phyloP scores from a whole-genome alignment of 1,140 invertebrate species.

The Batillaria attramentaria region DNA sequence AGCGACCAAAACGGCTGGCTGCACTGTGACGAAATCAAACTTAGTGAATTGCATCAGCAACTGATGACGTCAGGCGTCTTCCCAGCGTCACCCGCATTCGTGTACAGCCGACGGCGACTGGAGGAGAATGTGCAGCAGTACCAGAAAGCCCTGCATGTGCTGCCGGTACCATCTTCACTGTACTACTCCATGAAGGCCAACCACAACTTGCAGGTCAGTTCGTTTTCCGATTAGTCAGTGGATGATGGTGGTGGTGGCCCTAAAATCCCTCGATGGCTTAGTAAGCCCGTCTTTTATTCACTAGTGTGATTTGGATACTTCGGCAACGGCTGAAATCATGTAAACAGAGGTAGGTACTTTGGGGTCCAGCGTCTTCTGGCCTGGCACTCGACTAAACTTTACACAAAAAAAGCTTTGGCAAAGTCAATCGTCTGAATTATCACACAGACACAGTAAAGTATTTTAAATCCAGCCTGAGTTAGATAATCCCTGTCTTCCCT shows the following conservation, averaged over 20 bases:
- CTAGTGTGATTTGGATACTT: background rate
- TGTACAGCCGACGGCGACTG: conserved; percentile 65
- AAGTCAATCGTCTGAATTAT: too few species aligned
- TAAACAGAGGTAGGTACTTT: background rate
- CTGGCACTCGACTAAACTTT: background rate
- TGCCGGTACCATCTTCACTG: conserved; percentile 42
- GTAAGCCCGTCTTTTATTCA: background rate
- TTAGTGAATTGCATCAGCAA: conserved; percentile 35
- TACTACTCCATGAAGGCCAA: conserved; percentile 70
- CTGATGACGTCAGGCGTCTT: conserved; percentile 16
- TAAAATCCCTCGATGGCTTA: background rate
- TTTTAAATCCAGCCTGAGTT: too few species aligned
- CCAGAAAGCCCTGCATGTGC: conserved; percentile 52
- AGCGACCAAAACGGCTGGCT: conserved; percentile 41
- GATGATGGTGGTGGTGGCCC: background rate
- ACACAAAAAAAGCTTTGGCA: too few species aligned
- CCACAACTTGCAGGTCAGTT: conserved; percentile 51
- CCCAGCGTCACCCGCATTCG: conserved; percentile 54
- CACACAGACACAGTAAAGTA: too few species aligned
- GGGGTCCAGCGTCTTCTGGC: background rate
- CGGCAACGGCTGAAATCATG: background rate
- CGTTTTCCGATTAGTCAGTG: background rate
- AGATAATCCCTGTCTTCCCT: too few species aligned
- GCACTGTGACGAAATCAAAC: conserved; percentile 49
- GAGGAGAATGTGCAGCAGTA: conserved; percentile 59